Conservation (phyloP, 2,113 vertebrate genomes). For the Hippocampus zosterae region DNA sequence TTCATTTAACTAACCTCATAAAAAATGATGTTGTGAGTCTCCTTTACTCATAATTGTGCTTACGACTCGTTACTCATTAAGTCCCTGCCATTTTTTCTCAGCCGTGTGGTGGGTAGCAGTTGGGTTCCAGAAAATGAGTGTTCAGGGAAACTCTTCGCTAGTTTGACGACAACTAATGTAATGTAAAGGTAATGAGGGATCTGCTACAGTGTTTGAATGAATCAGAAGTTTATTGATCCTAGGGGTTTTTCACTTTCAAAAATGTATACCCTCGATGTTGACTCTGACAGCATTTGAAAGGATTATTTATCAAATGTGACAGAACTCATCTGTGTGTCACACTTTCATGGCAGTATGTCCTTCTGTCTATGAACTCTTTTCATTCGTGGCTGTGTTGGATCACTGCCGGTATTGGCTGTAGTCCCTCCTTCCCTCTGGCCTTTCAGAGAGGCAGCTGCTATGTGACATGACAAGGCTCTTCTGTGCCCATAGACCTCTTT, state of each 20-base stretch:
- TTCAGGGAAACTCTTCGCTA: slow-evolving; percentile 13
- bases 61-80: slow-evolving; percentile 32
- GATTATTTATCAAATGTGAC: background rate
- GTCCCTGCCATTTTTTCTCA: slow-evolving; percentile 19
- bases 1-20: background rate
- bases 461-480: slow-evolving; percentile 44
- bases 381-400: slow-evolving; percentile 30
- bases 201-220: slow-evolving; percentile 5
- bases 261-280: background rate
- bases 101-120: slow-evolving; percentile 36
- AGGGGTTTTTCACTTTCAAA: background rate
- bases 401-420: slow-evolving; percentile 27
- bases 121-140: slow-evolving; percentile 27
- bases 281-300: background rate
- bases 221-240: background rate
- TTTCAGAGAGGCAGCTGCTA: slow-evolving; percentile 46
- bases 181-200: too few species aligned
- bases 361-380: slow-evolving; percentile 21
- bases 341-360: slow-evolving; percentile 13
- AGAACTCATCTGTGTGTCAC: slow-evolving; percentile 9
- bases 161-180: slow-evolving; percentile 17
- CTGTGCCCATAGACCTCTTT: slow-evolving; percentile 42
- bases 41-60: slow-evolving; percentile 20
- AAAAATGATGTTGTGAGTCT: slow-evolving; percentile 1
- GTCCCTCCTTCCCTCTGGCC: slow-evolving; percentile 14